Conservation (phyloP, 2,888 invertebrate genomes). For the Drepanosiphum platanoidis region DNA sequence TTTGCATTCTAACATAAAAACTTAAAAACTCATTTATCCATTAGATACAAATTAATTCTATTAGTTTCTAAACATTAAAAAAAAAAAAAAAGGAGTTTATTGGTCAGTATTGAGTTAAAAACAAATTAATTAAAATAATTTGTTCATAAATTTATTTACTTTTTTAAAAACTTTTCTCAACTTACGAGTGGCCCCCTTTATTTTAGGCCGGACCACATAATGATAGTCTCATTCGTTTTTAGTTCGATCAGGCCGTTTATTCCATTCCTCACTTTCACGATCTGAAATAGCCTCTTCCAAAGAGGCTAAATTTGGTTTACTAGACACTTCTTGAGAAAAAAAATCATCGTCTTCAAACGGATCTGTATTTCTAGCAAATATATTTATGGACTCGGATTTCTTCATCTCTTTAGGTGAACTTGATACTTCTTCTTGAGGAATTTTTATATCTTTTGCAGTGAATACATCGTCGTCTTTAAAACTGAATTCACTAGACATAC, state of each 20-base stretch:
- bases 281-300: slow-evolving; percentile 42
- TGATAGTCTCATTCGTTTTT: slow-evolving; percentile 59
- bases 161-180: slow-evolving; percentile 45
- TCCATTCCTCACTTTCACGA: slow-evolving; percentile 23
- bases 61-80: background rate
- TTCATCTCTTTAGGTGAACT: slow-evolving; percentile 66
- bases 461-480: slow-evolving; percentile 64
- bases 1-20: background rate
- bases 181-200: slow-evolving; percentile 48
- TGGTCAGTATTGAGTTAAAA: slow-evolving; percentile 10
- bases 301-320: slow-evolving; percentile 43
- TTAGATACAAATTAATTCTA: background rate
- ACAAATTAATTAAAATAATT: slow-evolving; percentile 44
- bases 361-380: slow-evolving; percentile 85
- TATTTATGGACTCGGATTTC: slow-evolving; percentile 90
- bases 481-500: slow-evolving; percentile 55
- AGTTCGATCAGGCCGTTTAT: slow-evolving; percentile 48
- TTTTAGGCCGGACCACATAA: slow-evolving; percentile 46
- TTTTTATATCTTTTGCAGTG: slow-evolving; percentile 50
- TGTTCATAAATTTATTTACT: slow-evolving; percentile 56
- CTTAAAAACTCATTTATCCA: background rate
- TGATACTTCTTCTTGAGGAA: slow-evolving; percentile 51
- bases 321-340: slow-evolving; percentile 66
- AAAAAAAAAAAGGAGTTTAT: slow-evolving; percentile 30
- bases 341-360: slow-evolving; percentile 92